Base-by-base conservation (phyloP, 64 coral and sea anemone species). In the Exaiptasia diaphana region DNA sequence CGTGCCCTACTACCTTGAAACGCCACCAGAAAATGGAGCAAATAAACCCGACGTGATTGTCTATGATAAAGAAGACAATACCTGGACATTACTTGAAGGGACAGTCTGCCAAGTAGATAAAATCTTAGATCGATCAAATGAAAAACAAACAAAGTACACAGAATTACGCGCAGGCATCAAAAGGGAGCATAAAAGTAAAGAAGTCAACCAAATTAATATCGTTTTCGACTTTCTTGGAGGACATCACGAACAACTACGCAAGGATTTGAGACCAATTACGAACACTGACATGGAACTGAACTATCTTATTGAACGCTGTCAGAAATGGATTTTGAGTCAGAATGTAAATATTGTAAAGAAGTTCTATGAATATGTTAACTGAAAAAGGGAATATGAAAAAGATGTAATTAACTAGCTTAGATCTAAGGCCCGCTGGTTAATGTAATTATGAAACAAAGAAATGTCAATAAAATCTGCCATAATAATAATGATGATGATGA, bases 1-100 rank as follows among this genome's bases (percentile, higher is more conserved):
- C 35, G 40, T 70, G 17, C 14, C 33, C 33, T 73, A 42, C 21
- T 24, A 38, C 23, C n/a, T 73, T 39, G 38, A 73, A 39, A 73
- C 40, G 44, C 39, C 50, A 45, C 69, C 41, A 21, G 69, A 73
- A 73, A 73, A 73, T 45, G 44, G 44, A 22, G 69, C 69, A 38
- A 73, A 49, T 24, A 73, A 73, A 23, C 50, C 50, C 24, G 35
- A 42, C 44, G 48, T 74, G 49, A 49, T 49, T 26, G 41, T 74
- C 29, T 29, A 48, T 41, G 71, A 74, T 38, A 74, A 74, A 48
- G 71, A 74, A 30, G 30, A 37, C 40, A 74, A 74, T 26, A 74
- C 22, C 14, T 74, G 41, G 41, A 43, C 44, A 33, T 40, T 73
- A n/a, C 38, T 73, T 44, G 68, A 71, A 71, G 68, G 68, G n/a